These are phyloP conservation scores for Stomatorhinus ivindoensis DNA, from an alignment of 2,113 vertebrate genomes.

Conservation along the genomic window DNA sequence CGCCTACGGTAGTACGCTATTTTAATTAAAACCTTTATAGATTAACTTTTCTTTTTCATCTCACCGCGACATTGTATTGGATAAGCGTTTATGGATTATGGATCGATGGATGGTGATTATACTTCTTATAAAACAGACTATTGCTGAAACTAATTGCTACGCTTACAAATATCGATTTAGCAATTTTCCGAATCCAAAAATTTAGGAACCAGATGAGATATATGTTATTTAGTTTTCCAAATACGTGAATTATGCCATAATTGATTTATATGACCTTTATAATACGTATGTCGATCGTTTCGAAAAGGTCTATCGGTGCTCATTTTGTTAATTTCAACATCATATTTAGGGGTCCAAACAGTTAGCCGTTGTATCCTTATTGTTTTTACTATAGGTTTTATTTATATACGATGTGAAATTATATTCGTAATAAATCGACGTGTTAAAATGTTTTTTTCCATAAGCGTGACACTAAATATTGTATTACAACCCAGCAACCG, in stretches of 20 bases:
- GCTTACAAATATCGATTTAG: neutral
- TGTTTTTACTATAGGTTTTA: neutral
- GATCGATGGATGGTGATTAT: neutral
- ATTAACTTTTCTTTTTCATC: neutral
- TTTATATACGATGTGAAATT: neutral
- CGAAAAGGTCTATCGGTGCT: neutral
- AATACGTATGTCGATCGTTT: neutral
- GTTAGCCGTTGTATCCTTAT: neutral
- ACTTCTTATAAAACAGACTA: neutral
- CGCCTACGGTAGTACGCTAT: neutral
- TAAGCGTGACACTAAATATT: neutral
- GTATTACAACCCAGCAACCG: neutral
- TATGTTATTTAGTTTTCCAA: neutral
- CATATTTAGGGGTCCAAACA: neutral
- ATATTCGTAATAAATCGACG: neutral
- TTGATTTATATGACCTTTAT: neutral
- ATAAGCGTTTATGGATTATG: neutral
- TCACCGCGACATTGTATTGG: neutral
- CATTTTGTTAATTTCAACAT: neutral
- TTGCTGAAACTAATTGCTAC: neutral
- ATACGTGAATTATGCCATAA: neutral
- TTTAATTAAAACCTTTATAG: neutral
- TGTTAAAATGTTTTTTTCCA: neutral
- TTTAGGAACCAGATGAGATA: neutral
- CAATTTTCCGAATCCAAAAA: neutral